Percentiles rank a stretch among this genome's conserved stretches.
These are phyloP conservation scores for Drosophila helvetica DNA, from an alignment of 2,888 invertebrate species.

Conservation along the genomic window DNA sequence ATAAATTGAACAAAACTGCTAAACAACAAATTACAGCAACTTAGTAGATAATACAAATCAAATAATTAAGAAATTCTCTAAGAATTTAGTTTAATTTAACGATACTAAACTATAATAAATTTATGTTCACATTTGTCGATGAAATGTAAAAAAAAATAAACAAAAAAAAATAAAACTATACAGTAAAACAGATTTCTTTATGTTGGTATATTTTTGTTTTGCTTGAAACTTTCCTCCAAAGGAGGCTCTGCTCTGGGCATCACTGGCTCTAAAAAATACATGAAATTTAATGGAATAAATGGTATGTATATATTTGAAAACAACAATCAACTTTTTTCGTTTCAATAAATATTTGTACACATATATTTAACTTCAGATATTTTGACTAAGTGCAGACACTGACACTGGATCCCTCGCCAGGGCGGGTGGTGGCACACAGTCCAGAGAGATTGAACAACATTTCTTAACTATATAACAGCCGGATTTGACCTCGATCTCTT, in stretches of 20 bases:
- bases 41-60: neutral
- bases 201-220: neutral
- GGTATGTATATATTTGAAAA: constrained; percentile 25
- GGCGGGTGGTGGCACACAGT: neutral
- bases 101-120: constrained; percentile 5
- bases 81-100: constrained; percentile 1
- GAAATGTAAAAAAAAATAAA: neutral
- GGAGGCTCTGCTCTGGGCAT: neutral
- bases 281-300: constrained; percentile 11
- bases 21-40: constrained; percentile 22
- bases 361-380: constrained; percentile 74
- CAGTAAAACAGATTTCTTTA: neutral
- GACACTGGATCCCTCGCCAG: constrained; percentile 40
- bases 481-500: constrained; percentile 30
- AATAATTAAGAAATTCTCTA: constrained; percentile 1
- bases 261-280: constrained; percentile 29
- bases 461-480: constrained; percentile 45
- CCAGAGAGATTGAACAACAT: constrained; percentile 24
- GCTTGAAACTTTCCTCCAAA: too few species aligned
- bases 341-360: constrained; percentile 76
- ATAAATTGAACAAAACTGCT: constrained; percentile 12
- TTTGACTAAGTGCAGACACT: constrained; percentile 66
- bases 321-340: constrained; percentile 52
- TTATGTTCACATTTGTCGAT: neutral
- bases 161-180: neutral